These are phyloP conservation scores for Magallana nippona DNA, from an alignment of 2,888 invertebrate species.

Conservation along the genomic window DNA sequence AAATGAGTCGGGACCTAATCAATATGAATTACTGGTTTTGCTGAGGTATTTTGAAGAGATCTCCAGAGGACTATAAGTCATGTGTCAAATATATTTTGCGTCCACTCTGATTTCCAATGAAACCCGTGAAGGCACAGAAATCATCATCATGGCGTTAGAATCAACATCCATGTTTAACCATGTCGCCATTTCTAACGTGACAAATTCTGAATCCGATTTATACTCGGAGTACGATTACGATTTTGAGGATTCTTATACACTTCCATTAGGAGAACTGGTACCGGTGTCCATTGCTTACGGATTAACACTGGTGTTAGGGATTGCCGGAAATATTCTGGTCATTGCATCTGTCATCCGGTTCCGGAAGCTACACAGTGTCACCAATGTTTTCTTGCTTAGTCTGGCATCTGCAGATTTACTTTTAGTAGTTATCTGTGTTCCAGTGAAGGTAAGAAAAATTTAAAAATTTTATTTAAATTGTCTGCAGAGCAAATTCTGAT, in stretches of 20 bases:
- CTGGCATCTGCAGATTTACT: constrained; percentile 86
- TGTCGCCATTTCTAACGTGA: neutral
- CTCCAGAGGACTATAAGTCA: no score
- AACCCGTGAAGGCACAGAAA: no score
- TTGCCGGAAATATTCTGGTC: constrained; percentile 84
- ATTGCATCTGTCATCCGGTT: constrained; percentile 83
- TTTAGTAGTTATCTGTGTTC: constrained; percentile 86
- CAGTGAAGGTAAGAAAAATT: constrained; percentile 84
- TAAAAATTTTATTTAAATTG: no score
- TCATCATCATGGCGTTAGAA: no score
- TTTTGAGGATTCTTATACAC: constrained; percentile 79
- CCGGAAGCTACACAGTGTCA: constrained; percentile 84
- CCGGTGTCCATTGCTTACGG: constrained; percentile 84
- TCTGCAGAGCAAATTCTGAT: no score
- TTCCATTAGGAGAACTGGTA: constrained; percentile 83
- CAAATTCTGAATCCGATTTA: neutral
- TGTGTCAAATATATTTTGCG: no score
- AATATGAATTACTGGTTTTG: no score
- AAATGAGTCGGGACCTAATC: no score
- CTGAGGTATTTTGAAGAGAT: no score
- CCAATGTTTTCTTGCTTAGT: constrained; percentile 86
- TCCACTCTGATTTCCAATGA: no score
- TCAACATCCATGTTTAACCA: no score
- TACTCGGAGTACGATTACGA: constrained; percentile 80
- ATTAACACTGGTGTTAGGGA: constrained; percentile 84